Conservation (phyloP, 2,888 invertebrate species). For the Leptopilina myrica region DNA sequence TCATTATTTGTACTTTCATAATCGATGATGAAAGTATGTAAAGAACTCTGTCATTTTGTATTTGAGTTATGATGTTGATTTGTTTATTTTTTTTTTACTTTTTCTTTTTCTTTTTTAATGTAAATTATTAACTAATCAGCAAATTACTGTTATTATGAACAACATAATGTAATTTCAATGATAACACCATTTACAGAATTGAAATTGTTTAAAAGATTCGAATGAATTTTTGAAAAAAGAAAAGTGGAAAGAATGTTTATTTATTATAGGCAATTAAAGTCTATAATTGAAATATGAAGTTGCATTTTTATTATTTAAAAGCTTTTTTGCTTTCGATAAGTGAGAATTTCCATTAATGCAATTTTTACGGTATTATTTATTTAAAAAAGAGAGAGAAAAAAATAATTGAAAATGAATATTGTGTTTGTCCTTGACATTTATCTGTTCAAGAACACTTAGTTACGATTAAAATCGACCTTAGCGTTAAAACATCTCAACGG, state of each 20-base stretch:
- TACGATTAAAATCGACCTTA: conserved; percentile 16
- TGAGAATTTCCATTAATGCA: not conserved
- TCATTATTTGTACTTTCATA: conserved; percentile 1
- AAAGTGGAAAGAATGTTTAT: too few species aligned
- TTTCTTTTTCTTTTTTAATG: too few species aligned
- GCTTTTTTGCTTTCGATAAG: not conserved
- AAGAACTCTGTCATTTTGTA: not conserved
- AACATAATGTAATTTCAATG: too few species aligned
- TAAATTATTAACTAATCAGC: too few species aligned
- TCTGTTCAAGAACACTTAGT: conserved; percentile 4
- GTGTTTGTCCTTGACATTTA: not conserved
- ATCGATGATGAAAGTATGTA: conserved; percentile 4
- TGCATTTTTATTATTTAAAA: too few species aligned
- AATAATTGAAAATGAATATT: not conserved
- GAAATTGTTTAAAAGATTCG: too few species aligned
- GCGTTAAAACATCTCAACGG: conserved; percentile 3
- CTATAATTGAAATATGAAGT: too few species aligned
- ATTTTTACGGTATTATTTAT: conserved; percentile 8
- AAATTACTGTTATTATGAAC: too few species aligned
- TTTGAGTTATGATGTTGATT: conserved; percentile 1
- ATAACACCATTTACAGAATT: too few species aligned
- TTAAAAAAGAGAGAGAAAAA: too few species aligned
- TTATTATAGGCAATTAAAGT: too few species aligned
- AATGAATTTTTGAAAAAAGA: too few species aligned
- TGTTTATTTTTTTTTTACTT: not conserved